These are phyloP conservation scores for Clivina fossor DNA, from an alignment of 2,888 invertebrate species.

Conservation along the genomic window DNA sequence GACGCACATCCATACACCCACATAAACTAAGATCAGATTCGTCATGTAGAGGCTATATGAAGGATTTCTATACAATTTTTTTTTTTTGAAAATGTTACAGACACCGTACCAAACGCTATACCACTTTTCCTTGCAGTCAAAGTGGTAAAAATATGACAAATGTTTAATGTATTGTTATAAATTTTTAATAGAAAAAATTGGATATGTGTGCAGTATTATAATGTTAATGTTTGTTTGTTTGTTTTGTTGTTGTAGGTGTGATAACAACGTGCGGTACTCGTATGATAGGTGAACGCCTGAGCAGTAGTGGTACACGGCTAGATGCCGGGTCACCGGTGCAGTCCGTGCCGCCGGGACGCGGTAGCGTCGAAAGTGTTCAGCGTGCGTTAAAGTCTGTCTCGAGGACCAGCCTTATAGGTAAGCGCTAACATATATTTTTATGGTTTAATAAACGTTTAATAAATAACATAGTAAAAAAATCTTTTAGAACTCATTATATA, in stretches of 20 bases:
- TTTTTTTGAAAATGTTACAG: too few species aligned
- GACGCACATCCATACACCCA: too few species aligned
- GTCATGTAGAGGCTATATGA: too few species aligned
- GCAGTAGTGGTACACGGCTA: slow-evolving; percentile 57
- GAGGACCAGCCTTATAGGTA: slow-evolving; percentile 64
- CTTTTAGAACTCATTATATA: background rate
- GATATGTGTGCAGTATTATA: too few species aligned
- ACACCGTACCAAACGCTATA: too few species aligned
- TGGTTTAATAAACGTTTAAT: background rate
- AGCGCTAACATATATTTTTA: slow-evolving; percentile 29
- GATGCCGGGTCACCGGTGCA: slow-evolving; percentile 55
- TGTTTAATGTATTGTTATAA: too few species aligned
- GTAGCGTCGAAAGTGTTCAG: slow-evolving; percentile 55
- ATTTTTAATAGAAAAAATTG: too few species aligned
- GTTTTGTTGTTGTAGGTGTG: slow-evolving; percentile 51
- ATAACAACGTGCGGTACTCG: slow-evolving; percentile 52
- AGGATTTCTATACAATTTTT: too few species aligned
- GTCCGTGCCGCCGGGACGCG: slow-evolving; percentile 46
- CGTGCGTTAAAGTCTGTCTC: slow-evolving; percentile 59
- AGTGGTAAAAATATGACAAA: too few species aligned
- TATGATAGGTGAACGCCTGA: slow-evolving; percentile 58
- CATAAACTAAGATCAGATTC: too few species aligned
- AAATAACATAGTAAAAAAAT: background rate
- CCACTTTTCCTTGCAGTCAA: too few species aligned
- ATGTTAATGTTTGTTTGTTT: too few species aligned